A percentile compares a stretch with the other conserved stretches of the same genome.
Evolutionary conservation across 2,888 invertebrate genomes (phyloP).

Genomic region (Amphiduros pacificus): DNA sequence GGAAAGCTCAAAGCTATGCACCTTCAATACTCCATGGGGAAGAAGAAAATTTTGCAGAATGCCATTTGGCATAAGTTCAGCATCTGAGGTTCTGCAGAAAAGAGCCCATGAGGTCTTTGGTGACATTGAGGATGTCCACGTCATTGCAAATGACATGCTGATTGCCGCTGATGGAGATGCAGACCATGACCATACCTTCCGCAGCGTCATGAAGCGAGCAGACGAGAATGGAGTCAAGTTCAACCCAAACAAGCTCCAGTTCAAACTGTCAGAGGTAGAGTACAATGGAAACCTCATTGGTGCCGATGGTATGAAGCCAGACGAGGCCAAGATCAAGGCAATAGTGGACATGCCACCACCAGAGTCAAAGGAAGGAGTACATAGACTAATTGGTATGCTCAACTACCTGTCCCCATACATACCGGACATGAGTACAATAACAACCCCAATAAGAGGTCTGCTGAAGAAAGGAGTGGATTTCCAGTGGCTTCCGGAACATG

Average conservation of each 20-base stretch:
- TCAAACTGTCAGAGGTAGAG: slow-evolving; percentile 2
- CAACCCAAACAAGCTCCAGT: slow-evolving; percentile 12
- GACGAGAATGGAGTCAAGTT: slow-evolving; percentile 3
- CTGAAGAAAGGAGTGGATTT: slow-evolving; percentile 21
- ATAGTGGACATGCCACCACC: slow-evolving; percentile 32
- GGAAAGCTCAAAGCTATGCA: background rate
- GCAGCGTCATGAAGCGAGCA: background rate
- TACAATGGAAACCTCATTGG: slow-evolving; percentile 7
- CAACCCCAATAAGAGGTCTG: slow-evolving; percentile 17
- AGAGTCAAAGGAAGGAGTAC: slow-evolving; percentile 29
- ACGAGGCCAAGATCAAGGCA: slow-evolving; percentile 29
- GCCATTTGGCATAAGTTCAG: background rate
- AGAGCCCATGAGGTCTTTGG: background rate
- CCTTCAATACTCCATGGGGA: slow-evolving; percentile 3
- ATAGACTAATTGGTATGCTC: slow-evolving; percentile 25
- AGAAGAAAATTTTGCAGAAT: background rate
- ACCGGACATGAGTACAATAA: slow-evolving; percentile 17
- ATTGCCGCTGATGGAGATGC: background rate
- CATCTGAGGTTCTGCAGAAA: background rate
- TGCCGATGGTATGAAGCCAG: slow-evolving; percentile 19
- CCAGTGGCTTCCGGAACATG: slow-evolving; percentile 20
- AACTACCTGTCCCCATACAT: slow-evolving; percentile 26
- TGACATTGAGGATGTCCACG: background rate
- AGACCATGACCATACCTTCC: slow-evolving; percentile 1
- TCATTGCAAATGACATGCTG: slow-evolving; percentile 1